phyloP scores from a whole-genome alignment of 2,113 vertebrate genomes.

The Gambusia affinis region DNA sequence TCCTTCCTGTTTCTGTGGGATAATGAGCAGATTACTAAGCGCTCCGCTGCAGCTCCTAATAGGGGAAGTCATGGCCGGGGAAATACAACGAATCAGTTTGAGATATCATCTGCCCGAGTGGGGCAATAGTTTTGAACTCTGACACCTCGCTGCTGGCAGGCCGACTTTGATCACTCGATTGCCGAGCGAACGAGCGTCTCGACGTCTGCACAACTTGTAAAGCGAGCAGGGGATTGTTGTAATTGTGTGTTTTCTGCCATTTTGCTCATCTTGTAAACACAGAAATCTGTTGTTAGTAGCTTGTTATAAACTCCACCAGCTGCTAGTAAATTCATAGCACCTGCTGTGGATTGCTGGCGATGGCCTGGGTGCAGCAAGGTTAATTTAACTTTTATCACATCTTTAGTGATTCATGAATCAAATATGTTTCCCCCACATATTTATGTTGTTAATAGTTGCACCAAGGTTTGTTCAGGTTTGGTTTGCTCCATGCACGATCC shows the following conservation, averaged over 20 bases:
- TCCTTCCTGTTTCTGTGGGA: slow-evolving; percentile 84
- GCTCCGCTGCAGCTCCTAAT: slow-evolving; percentile 61
- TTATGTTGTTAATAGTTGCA: slow-evolving; percentile 5
- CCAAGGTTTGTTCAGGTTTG: neutral
- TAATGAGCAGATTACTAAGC: slow-evolving; percentile 69
- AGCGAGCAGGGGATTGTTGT: slow-evolving; percentile 3
- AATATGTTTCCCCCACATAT: neutral
- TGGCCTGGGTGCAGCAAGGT: neutral
- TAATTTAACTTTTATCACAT: neutral
- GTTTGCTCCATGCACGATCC: neutral
- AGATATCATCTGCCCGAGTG: slow-evolving; percentile 75
- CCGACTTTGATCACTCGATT: slow-evolving; percentile 64
- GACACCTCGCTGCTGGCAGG: slow-evolving; percentile 67
- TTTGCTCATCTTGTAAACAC: neutral
- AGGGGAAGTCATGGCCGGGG: slow-evolving; percentile 71
- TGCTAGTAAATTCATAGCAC: neutral
- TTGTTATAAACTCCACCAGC: neutral
- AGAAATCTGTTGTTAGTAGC: slow-evolving; percentile 1
- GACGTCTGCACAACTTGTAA: neutral
- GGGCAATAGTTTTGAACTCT: slow-evolving; percentile 77
- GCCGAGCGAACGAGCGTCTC: slow-evolving; percentile 9
- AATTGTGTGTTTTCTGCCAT: neutral
- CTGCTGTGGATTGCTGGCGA: neutral
- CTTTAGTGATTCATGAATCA: neutral
- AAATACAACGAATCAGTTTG: slow-evolving; percentile 69